Evolutionary conservation across 2,113 vertebrate genomes (phyloP).

Genomic region (Otis tarda): DNA sequence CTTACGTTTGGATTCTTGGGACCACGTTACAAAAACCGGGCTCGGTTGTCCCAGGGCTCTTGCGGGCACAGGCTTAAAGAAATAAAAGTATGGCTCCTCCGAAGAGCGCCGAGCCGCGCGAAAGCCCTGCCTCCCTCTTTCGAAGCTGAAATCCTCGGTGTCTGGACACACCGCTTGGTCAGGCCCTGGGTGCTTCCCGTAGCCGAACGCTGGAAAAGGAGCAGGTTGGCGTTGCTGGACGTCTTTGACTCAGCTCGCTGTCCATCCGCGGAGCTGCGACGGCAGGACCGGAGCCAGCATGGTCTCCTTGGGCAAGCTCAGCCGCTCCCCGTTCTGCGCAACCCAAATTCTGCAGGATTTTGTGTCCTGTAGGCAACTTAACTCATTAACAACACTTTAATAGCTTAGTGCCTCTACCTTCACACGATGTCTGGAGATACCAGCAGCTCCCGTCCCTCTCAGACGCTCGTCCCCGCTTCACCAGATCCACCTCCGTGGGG

Average conservation of each 20-base stretch:
- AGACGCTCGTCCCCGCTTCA: neutral
- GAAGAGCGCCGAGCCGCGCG: neutral
- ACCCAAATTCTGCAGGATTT: neutral
- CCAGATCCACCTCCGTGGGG: neutral
- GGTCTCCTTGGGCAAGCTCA: neutral
- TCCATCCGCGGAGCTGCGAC: neutral
- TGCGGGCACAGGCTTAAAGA: neutral
- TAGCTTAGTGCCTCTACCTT: neutral
- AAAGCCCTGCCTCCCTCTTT: neutral
- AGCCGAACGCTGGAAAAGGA: neutral
- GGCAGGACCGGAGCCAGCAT: neutral
- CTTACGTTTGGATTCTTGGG: neutral
- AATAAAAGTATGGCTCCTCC: neutral
- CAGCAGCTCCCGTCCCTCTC: neutral
- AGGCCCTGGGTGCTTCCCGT: neutral
- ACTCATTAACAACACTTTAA: neutral
- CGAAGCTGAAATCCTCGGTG: neutral
- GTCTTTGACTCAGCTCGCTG: rapidly evolving
- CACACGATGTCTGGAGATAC: neutral
- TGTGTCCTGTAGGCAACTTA: neutral
- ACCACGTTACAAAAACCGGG: neutral
- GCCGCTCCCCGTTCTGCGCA: neutral
- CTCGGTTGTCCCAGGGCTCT: neutral
- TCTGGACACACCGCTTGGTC: neutral
- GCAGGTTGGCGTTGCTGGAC: neutral